phyloP scores from a whole-genome alignment of 1,140 invertebrate species.

The Drosophila arawakana region DNA sequence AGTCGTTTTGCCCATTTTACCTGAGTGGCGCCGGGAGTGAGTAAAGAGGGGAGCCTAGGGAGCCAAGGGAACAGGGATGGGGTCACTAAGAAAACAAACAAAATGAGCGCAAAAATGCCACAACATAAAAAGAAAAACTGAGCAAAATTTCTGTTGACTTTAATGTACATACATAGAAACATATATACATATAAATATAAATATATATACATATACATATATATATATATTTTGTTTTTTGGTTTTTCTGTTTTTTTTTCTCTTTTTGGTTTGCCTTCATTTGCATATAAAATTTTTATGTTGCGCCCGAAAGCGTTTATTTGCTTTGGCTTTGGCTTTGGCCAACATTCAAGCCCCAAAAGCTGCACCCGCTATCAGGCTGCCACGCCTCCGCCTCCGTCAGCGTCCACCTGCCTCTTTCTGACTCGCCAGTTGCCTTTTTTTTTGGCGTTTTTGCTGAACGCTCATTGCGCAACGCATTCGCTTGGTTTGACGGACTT shows the following conservation, averaged over 20 bases:
- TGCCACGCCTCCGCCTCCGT: not conserved
- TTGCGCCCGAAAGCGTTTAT: constrained; percentile 73
- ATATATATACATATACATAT: not conserved
- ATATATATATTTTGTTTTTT: constrained; percentile 14
- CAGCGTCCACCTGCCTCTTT: not conserved
- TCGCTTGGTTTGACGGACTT: constrained; percentile 47
- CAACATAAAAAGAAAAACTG: constrained; percentile 35
- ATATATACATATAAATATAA: not conserved
- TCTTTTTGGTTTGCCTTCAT: constrained; percentile 68
- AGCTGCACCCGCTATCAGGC: constrained; percentile 29
- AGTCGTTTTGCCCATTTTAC: constrained; percentile 35
- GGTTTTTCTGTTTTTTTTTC: constrained; percentile 9
- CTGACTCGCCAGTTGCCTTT: not conserved
- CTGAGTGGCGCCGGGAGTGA: constrained; percentile 1
- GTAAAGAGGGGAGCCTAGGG: too few relatives aligned
- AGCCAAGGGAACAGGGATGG: too few relatives aligned
- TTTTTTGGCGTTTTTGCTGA: too few relatives aligned
- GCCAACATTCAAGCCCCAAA: not conserved
- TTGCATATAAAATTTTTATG: constrained; percentile 80
- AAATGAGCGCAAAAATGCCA: constrained; percentile 9
- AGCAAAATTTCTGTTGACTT: constrained; percentile 62
- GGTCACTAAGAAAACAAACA: constrained; percentile 30
- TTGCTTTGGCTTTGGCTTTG: constrained; percentile 52
- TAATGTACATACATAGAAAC: constrained; percentile 35
- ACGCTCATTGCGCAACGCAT: constrained; percentile 38